Evolutionary conservation across 2,113 vertebrate species (phyloP), one percentile per base, ranked within the genome.

Genomic region (Gambusia holbrooki): DNA sequence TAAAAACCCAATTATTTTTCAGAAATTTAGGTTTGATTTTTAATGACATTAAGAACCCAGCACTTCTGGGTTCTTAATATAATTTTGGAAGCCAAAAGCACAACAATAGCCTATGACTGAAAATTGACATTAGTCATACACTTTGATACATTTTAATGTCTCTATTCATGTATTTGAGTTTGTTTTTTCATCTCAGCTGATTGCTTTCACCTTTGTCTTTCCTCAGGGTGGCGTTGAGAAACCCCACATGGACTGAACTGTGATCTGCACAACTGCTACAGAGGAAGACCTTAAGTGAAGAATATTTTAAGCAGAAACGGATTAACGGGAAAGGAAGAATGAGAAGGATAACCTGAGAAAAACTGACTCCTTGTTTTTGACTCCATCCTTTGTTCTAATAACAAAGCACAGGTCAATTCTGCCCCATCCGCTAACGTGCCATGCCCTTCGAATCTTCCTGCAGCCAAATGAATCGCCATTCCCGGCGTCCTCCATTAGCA

Each of bases 191-290:
- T 30, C 66, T 48, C 51, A 58, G 22, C 42, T 87, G 62, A 89
- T 51, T 2, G 11, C 1, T 0, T 1, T 0, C n/a, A 25, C 68
- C 62, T 75, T 68, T 87, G 14, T 79, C 62, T 74, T 27, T 79
- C 69, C 30, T n/a, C 66, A 98, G 97, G 97, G 95, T 35, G 93
- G 95, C 35, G 90, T 93, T 0, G 97, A 98, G 83, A 98, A 98
- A 88, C 94, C 95, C 32, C 97, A 98, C 84, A 96, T 92, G 58
- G 97, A 98, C 79, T 98, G 66, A 82, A 33, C 35, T 4, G 30
- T 28, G 8, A 37, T n/a, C 64, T 17, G 30, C 60, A 71, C 25
- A 68, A 60, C 68, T 35, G 63, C 8, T 25, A 48, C 12, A 42
- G 42, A 80, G 37, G 12, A 29, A 69, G 84, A 83, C 61, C 70